These are phyloP conservation scores for Erannis defoliaria DNA, from an alignment of 2,888 invertebrate genomes.

Conservation along the genomic window DNA sequence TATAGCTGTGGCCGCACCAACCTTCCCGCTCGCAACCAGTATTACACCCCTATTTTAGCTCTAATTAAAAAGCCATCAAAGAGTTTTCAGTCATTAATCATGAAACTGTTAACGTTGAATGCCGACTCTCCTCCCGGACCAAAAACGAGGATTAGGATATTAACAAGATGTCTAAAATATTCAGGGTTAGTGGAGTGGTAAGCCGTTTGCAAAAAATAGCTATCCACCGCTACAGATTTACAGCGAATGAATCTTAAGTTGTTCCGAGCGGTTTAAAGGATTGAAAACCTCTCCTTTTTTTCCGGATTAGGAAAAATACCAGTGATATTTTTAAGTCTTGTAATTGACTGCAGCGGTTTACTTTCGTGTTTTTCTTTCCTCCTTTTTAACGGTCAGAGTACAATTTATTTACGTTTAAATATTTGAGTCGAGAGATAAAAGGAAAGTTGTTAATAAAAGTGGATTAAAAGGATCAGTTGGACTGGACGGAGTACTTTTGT, in stretches of 20 bases:
- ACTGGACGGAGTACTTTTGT: constrained; percentile 51
- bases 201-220: constrained; percentile 69
- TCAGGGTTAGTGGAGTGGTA: constrained; percentile 80
- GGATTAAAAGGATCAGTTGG: constrained; percentile 65
- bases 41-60: constrained; percentile 86
- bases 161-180: constrained; percentile 83
- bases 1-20: constrained; percentile 80
- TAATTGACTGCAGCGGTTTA: constrained; percentile 78
- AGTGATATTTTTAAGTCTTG: constrained; percentile 78
- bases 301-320: constrained; percentile 70
- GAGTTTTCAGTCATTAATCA: constrained; percentile 87
- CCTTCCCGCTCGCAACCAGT: constrained; percentile 71
- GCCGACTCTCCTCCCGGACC: constrained; percentile 76
- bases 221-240: constrained; percentile 68
- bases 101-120: constrained; percentile 86
- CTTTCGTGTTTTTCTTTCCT: constrained; percentile 62
- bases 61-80: constrained; percentile 87
- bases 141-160: constrained; percentile 82
- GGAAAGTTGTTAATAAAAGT: constrained; percentile 66
- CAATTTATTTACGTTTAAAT: constrained; percentile 72
- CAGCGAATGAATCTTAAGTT: constrained; percentile 78
- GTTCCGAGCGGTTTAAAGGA: constrained; percentile 75
- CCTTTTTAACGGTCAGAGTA: constrained; percentile 57
- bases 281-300: constrained; percentile 74
- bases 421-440: constrained; percentile 65